Conservation (phyloP, 2,113 vertebrate genomes). For the Silurus glanis region DNA sequence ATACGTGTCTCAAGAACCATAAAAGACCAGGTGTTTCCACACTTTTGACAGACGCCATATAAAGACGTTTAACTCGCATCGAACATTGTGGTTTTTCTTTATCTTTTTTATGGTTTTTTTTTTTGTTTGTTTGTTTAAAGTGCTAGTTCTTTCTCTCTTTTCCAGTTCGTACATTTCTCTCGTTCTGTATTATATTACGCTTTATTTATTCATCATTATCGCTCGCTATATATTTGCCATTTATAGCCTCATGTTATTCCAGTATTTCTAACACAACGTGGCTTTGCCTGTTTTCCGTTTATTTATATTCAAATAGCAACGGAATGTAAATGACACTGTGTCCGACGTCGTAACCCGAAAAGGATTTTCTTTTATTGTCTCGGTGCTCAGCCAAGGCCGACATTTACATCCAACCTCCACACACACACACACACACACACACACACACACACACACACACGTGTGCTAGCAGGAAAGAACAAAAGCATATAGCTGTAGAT, state of each 20-base stretch:
- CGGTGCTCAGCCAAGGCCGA: constrained; percentile 31
- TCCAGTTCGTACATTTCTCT: not conserved
- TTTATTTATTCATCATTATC: constrained; percentile 9
- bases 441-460: not conserved
- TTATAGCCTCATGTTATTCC: not conserved
- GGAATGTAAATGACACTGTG: constrained; percentile 61
- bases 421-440: not conserved
- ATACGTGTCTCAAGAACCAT: too few relatives aligned
- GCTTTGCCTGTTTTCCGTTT: constrained; percentile 43
- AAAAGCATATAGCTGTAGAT: constrained; percentile 19
- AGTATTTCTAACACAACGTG: not conserved
- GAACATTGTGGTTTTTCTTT: too few relatives aligned
- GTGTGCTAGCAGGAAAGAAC: not conserved
- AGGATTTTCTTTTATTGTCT: constrained; percentile 27
- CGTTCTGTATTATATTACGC: not conserved
- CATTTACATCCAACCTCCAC: constrained; percentile 2
- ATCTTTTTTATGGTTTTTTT: too few relatives aligned
- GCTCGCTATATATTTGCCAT: not conserved
- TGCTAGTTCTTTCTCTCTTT: not conserved
- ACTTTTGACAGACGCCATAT: too few relatives aligned
- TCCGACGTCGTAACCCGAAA: constrained; percentile 29
- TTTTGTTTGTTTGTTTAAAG: not conserved
- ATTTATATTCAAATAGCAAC: constrained; percentile 35
- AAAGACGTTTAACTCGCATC: too few relatives aligned
- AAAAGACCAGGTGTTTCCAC: too few relatives aligned